A percentile compares a stretch with the other conserved stretches of the same genome.
Evolutionary conservation across 1,140 invertebrate genomes (phyloP).

Genomic region (Brachionus rotundiformis): DNA sequence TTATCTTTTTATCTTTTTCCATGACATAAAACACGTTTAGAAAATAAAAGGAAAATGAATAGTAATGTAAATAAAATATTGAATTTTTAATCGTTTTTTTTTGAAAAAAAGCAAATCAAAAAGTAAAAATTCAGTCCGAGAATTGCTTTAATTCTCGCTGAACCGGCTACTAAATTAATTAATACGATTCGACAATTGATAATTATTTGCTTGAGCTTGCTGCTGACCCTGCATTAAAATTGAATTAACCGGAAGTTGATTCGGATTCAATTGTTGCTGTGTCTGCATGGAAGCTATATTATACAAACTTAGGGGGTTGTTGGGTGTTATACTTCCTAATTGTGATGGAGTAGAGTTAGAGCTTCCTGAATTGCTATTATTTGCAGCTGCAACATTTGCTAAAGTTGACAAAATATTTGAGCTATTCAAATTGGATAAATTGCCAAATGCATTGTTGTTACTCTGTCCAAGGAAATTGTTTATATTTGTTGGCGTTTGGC

Average conservation of each 20-base stretch:
- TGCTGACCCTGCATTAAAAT: neutral
- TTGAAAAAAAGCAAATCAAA: conserved; percentile 8
- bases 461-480: neutral
- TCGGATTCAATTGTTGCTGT: neutral
- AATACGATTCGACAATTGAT: neutral
- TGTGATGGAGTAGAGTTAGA: neutral
- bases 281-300: neutral
- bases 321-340: conserved; percentile 5
- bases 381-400: neutral
- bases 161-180: neutral
- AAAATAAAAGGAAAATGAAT: conserved; percentile 30
- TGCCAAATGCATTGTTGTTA: neutral
- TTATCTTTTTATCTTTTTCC: neutral
- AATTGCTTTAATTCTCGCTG: neutral
- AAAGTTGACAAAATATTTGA: conserved; percentile 13
- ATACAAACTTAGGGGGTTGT: neutral
- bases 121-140: neutral
- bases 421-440: conserved; percentile 21
- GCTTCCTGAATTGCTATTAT: neutral
- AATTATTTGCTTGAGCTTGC: neutral
- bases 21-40: conserved; percentile 8
- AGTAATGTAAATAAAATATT: conserved; percentile 4
- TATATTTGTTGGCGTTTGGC: neutral
- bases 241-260: conserved; percentile 26
- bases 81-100: neutral